Base-by-base conservation (phyloP, 1,140 invertebrate species). In the Stenopsyche tienmushanensis region DNA sequence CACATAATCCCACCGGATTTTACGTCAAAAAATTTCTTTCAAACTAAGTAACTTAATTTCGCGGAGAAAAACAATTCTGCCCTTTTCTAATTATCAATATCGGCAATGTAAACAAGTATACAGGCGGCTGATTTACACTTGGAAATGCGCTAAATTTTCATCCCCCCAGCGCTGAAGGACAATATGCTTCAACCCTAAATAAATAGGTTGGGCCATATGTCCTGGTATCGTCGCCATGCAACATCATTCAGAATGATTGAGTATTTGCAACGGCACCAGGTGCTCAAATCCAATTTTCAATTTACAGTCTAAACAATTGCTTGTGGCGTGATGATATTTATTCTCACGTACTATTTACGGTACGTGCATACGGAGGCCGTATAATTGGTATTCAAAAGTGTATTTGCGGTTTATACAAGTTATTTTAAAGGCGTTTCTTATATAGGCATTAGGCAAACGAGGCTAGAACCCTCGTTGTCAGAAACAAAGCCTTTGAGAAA, bases 401-500 rank as follows among this genome's bases (percentile, higher is more conserved):
- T 25, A 53, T 53, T 53, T 26, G 15, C 13, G 15, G 47, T 52
- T 9, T 20, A 34, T 54, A 13, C 25, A n/a, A 17, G 10, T 54
- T 34, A 34, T 54, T 54, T 17, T 17, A 54, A 54, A 9, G 20
- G 15, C 15, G 34, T 57, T 57, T 42, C 39, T 57, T 29, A 21
- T 57, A n/a, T 29, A 41, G 13, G 34, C 57, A 47, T 47, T 60
- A 26, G 15, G 5, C 42, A 39, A 42, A 57, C 15, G 29, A n/a
- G 23, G 42, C 42, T 13, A 34, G 13, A 13, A 5, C 13, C 5
- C 13, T 7, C 29, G 29, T 49, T 60, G 57, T 60, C 57, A 60
- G 17, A 60, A 60, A 60, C 57, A 60, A 60, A 47, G 41, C 24
- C 42, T 49, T 39, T 26, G 21, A 47, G 42, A 60, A 60, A 60